A percentile compares a stretch with the other conserved stretches of the same genome.
phyloP scores from a whole-genome alignment of 2,888 invertebrate species.

The Pardosa pseudoannulata region DNA sequence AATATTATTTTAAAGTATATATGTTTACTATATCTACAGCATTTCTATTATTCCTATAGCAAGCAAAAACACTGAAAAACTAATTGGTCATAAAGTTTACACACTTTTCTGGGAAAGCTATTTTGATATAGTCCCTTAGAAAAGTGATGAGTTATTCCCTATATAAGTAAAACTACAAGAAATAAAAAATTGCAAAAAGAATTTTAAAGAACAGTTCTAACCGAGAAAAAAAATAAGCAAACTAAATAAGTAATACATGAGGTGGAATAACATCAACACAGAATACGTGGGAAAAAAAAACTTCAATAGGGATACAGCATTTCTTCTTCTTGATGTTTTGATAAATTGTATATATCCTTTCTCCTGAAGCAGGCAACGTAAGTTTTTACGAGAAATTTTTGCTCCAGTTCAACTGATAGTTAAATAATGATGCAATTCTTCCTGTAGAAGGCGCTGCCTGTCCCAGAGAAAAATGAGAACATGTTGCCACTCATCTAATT shows the following conservation, averaged over 20 bases:
- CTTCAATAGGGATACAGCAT: not conserved
- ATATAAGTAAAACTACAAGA: too few relatives aligned
- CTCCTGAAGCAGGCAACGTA: not conserved
- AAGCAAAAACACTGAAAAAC: too few relatives aligned
- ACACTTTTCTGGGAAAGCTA: too few relatives aligned
- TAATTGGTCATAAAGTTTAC: too few relatives aligned
- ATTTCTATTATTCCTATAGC: too few relatives aligned
- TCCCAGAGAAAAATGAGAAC: not conserved
- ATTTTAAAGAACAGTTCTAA: not conserved
- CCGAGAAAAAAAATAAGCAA: not conserved
- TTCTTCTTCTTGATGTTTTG: too few relatives aligned
- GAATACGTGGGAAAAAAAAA: constrained; percentile 1
- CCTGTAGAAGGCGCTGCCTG: not conserved
- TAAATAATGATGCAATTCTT: constrained; percentile 9
- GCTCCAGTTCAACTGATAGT: not conserved
- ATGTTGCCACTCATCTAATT: constrained; percentile 25
- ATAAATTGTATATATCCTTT: constrained; percentile 8
- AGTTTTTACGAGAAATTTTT: not conserved
- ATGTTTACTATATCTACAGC: too few relatives aligned
- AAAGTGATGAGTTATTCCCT: too few relatives aligned
- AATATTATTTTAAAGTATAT: too few relatives aligned
- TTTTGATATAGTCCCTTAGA: too few relatives aligned
- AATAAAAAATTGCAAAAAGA: not conserved
- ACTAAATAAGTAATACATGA: not conserved
- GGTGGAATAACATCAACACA: not conserved